These are phyloP conservation scores for Entosphenus tridentatus DNA, from an alignment of 2,113 vertebrate genomes.

Conservation along the genomic window DNA sequence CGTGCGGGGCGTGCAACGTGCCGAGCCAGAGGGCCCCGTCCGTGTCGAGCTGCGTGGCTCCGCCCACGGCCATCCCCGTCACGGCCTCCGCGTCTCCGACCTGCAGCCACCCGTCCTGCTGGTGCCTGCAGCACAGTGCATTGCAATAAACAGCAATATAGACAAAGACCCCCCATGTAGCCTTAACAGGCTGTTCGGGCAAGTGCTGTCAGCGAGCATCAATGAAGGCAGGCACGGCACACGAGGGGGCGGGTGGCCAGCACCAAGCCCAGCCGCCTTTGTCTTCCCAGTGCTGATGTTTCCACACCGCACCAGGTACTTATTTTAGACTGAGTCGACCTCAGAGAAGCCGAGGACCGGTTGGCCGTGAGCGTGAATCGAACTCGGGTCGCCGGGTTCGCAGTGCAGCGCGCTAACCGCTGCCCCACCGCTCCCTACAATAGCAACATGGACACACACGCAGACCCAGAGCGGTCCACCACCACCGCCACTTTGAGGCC, in stretches of 20 bases:
- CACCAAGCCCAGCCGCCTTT: not conserved
- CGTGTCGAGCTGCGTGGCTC: conserved; percentile 74
- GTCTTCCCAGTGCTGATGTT: not conserved
- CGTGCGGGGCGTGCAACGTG: conserved; percentile 18
- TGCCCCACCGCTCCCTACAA: no score
- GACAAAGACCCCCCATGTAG: not conserved
- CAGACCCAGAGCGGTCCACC: no score
- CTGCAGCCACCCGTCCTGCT: conserved; percentile 71
- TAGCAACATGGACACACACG: no score
- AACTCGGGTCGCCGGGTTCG: no score
- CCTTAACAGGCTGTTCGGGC: not conserved
- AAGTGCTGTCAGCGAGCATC: not conserved
- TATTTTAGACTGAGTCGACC: no score
- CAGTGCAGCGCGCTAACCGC: no score
- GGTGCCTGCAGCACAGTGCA: conserved; percentile 30
- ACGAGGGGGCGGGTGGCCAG: not conserved
- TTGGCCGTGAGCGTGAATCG: no score
- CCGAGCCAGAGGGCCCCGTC: conserved; percentile 87
- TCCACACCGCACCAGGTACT: not conserved
- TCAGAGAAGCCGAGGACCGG: no score
- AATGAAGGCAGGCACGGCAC: not conserved
- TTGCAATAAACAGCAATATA: not conserved
- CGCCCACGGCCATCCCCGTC: conserved; percentile 56
- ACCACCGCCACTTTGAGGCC: no score
- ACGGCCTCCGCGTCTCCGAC: conserved; percentile 81